Base-by-base conservation (phyloP, 2,888 invertebrate genomes). In the Euplexia lucipara region DNA sequence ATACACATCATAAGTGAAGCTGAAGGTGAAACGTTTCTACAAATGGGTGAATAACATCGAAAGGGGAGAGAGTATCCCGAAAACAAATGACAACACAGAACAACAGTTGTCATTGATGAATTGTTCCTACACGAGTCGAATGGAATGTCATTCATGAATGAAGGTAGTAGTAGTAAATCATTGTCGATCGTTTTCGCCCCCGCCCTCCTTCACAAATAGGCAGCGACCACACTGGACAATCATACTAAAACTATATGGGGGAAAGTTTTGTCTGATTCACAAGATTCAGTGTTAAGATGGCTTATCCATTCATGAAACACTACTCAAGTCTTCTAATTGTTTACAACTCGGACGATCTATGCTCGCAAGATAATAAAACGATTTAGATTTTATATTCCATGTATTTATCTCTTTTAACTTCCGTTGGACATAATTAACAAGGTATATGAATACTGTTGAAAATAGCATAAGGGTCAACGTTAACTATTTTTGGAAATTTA, bases 81-180 rank as follows among this genome's bases (percentile, higher is more conserved):
- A 83, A 86, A 83, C 81, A 82, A 88, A 88, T 83, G 84, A 80
- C 75, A 70, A 22, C 42, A 82, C 80, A 81, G 78, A 87, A 84
- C 83, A 81, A 78, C 83, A 83, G 81, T 75, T 86, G 87, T 85
- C 89, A 86, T 85, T 90, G 89, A 91, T 87, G 85, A 85, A 91
- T 91, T 56, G 86, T 69, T 68, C 47, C 54, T 69, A 77, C 69
- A 69, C 78, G 73, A 70, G 60, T 66, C 54, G 76, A 82, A 79
- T 73, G 61, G 80, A 80, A 83, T 85, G 82, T 78, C 83, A 81
- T 78, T 87, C 85, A 86, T 91, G 89, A 89, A 91, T 87, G 85
- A 78, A 81, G 79, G 80, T 81, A 75, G 84, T 83, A 76, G 85
- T 84, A 80, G 86, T 89, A 88, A 86, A 90, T 90, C 87, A 89